Conservation (phyloP, 2,113 vertebrate species). For the Bombycilla garrulus region DNA sequence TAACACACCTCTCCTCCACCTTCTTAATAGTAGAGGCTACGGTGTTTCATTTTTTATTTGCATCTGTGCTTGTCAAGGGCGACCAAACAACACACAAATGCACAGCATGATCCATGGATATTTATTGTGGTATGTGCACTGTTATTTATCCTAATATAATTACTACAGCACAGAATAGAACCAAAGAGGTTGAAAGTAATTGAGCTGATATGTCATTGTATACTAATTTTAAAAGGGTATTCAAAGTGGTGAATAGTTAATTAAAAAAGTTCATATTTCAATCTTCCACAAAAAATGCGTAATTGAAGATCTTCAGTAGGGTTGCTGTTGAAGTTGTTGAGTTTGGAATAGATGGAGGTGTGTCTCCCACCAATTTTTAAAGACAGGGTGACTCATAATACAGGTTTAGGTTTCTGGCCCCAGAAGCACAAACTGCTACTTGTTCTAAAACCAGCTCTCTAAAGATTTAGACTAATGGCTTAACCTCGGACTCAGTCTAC, state of each 20-base stretch:
- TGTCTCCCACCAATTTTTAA: neutral
- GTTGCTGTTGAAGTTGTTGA: neutral
- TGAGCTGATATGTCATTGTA: conserved; percentile 14
- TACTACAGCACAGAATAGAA: conserved; percentile 37
- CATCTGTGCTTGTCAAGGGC: neutral
- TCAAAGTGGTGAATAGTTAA: neutral
- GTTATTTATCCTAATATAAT: conserved; percentile 64
- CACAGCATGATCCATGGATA: conserved; percentile 5
- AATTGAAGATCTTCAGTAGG: neutral
- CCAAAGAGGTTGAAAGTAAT: conserved; percentile 58
- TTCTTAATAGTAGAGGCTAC: neutral
- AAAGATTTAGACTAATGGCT: neutral
- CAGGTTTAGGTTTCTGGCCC: neutral
- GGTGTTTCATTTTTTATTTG: conserved; percentile 27
- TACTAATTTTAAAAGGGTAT: conserved; percentile 35
- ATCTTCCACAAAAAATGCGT: neutral
- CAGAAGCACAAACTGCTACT: neutral
- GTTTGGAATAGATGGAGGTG: accelerated
- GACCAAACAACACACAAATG: conserved; percentile 13
- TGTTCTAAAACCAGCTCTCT: neutral
- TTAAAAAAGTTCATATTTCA: neutral
- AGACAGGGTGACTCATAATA: neutral
- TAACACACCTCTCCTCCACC: neutral
- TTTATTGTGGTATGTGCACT: conserved; percentile 48
- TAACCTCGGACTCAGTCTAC: neutral